Conservation (phyloP, 2,113 vertebrate species). For the Epinephelus fuscoguttatus region DNA sequence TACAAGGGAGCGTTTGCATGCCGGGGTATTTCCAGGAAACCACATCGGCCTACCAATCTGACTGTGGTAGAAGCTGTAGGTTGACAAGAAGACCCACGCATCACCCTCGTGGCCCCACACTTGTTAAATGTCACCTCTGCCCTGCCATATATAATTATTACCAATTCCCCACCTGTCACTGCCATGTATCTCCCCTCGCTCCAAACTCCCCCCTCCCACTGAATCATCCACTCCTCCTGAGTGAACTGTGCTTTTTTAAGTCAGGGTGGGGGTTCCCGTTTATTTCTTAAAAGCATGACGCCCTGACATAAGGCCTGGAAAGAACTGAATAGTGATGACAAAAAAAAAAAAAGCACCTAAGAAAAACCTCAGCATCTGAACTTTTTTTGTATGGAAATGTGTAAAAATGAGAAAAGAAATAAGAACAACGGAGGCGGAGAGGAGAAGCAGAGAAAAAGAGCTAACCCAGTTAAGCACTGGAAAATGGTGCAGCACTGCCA, state of each 20-base stretch:
- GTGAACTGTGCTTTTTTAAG: conserved; percentile 12
- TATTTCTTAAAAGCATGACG: conserved; percentile 33
- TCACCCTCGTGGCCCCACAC: conserved; percentile 41
- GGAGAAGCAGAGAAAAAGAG: background rate
- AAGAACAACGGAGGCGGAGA: conserved; percentile 35
- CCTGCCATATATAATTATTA: conserved; percentile 57
- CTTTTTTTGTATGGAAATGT: conserved; percentile 41
- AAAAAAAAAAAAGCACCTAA: conserved; percentile 25
- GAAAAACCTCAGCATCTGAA: conserved; percentile 42
- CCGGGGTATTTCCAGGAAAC: conserved; percentile 81
- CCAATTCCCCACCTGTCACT: conserved; percentile 61
- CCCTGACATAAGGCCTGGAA: conserved; percentile 45
- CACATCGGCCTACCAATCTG: conserved; percentile 58
- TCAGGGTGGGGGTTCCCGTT: conserved; percentile 51
- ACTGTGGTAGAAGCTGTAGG: conserved; percentile 50
- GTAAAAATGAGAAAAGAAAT: conserved; percentile 36
- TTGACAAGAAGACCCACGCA: conserved; percentile 48
- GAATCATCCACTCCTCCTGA: conserved; percentile 47
- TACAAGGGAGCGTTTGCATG: conserved; percentile 52
- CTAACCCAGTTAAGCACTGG: conserved; percentile 38
- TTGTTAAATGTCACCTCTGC: conserved; percentile 77
- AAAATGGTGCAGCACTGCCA: conserved; percentile 52
- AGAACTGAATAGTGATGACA: conserved; percentile 13
- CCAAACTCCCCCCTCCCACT: conserved; percentile 69
- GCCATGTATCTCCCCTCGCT: conserved; percentile 41